Percentiles rank a stretch among this genome's conserved stretches.
Evolutionary conservation across 1,140 invertebrate species (phyloP).

Genomic region (Bradysia coprophila): DNA sequence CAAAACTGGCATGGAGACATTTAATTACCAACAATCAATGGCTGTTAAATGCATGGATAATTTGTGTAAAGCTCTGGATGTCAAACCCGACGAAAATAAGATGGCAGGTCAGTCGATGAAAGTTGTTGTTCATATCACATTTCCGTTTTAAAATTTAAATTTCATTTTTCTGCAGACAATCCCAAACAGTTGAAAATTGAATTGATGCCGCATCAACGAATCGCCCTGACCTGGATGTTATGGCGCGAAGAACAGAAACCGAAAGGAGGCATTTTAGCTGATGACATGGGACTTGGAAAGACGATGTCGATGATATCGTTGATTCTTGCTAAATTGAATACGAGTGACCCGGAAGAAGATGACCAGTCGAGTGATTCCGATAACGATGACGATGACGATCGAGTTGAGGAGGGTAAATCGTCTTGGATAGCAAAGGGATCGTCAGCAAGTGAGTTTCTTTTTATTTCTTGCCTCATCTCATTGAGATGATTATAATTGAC

Average conservation of each 20-base stretch:
- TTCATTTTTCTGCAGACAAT: background rate
- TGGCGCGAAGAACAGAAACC: slow-evolving; percentile 78
- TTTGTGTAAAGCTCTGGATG: no score
- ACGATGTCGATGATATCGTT: slow-evolving; percentile 84
- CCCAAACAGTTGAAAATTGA: slow-evolving; percentile 41
- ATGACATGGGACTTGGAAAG: slow-evolving; percentile 91
- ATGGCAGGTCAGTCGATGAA: no score
- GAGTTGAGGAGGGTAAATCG: slow-evolving; percentile 19
- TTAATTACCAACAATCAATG: no score
- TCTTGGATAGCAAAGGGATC: no score
- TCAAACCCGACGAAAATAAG: no score
- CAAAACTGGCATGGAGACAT: no score
- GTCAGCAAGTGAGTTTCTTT: no score
- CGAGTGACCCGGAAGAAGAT: background rate
- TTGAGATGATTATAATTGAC: no score
- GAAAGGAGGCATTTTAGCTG: slow-evolving; percentile 61
- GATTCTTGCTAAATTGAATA: slow-evolving; percentile 29
- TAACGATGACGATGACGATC: slow-evolving; percentile 13
- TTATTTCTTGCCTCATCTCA: no score
- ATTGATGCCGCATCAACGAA: slow-evolving; percentile 73
- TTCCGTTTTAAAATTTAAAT: no score
- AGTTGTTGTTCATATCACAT: no score
- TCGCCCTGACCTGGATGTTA: slow-evolving; percentile 70
- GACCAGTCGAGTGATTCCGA: slow-evolving; percentile 10
- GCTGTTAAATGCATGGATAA: no score